These are phyloP conservation scores for Malurus elegans DNA, from an alignment of 2,113 vertebrate species.

Conservation along the genomic window DNA sequence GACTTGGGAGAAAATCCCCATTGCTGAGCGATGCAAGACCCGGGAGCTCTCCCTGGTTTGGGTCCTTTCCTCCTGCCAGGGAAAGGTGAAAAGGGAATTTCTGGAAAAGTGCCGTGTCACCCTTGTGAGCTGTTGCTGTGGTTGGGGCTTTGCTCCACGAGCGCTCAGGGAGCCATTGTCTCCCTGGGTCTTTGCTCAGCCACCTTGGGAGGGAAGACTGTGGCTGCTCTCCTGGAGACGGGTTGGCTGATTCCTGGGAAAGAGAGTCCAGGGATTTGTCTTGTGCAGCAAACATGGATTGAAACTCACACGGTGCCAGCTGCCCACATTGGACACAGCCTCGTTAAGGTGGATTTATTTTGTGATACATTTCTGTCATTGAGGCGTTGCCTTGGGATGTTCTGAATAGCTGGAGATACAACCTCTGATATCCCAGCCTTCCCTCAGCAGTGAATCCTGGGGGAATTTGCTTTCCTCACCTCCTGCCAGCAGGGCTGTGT, in stretches of 20 bases:
- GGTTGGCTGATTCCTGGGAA: neutral
- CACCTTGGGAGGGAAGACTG: neutral
- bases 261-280: neutral
- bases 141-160: neutral
- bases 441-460: neutral
- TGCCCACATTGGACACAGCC: neutral
- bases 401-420: neutral
- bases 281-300: neutral
- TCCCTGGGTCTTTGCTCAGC: neutral
- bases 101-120: neutral
- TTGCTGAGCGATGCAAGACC: rapidly evolving
- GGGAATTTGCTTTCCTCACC: neutral
- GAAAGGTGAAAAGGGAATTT: neutral
- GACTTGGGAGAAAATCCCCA: rapidly evolving
- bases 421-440: neutral
- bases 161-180: neutral
- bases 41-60: neutral
- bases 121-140: neutral
- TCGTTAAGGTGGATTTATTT: neutral
- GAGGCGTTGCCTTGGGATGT: neutral
- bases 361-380: neutral
- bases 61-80: neutral
- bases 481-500: neutral
- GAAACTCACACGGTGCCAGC: neutral
- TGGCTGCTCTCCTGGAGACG: neutral